Evolutionary conservation across 2,113 vertebrate species (phyloP).

Genomic region (Gasterosteus aculeatus): DNA sequence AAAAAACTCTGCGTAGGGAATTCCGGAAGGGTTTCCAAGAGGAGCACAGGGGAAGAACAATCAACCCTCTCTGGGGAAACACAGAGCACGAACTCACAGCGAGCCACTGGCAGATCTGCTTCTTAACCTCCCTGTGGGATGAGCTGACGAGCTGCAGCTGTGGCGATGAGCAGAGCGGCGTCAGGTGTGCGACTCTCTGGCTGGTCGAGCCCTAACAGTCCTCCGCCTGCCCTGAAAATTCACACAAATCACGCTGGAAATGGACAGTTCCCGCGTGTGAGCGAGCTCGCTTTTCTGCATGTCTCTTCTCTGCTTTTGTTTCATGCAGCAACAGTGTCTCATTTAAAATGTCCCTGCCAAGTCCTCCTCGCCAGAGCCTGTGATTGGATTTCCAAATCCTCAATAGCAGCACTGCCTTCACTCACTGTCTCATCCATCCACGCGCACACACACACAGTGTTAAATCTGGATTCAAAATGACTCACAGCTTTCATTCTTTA

Average conservation of each 20-base stretch:
- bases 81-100: too few species aligned
- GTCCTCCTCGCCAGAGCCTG: constrained; percentile 26
- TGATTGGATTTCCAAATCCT: constrained; percentile 61
- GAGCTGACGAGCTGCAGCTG: too few species aligned
- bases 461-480: constrained; percentile 61
- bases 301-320: constrained; percentile 38
- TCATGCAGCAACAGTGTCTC: constrained; percentile 41
- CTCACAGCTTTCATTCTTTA: constrained; percentile 59
- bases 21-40: too few species aligned
- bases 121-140: too few species aligned
- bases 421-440: constrained; percentile 41
- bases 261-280: constrained; percentile 22
- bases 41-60: too few species aligned
- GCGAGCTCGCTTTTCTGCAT: constrained; percentile 15
- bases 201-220: too few species aligned
- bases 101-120: too few species aligned
- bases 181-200: too few species aligned
- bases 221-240: constrained; percentile 7
- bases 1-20: too few species aligned
- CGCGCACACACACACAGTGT: constrained; percentile 23
- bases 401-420: constrained; percentile 59
- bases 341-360: constrained; percentile 58
- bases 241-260: constrained; percentile 1
- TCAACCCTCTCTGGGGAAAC: too few species aligned
- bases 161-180: too few species aligned